Evolutionary conservation across 2,113 vertebrate genomes (phyloP), one percentile per base, ranked within the genome.

Genomic region (Ginglymostoma cirratum): DNA sequence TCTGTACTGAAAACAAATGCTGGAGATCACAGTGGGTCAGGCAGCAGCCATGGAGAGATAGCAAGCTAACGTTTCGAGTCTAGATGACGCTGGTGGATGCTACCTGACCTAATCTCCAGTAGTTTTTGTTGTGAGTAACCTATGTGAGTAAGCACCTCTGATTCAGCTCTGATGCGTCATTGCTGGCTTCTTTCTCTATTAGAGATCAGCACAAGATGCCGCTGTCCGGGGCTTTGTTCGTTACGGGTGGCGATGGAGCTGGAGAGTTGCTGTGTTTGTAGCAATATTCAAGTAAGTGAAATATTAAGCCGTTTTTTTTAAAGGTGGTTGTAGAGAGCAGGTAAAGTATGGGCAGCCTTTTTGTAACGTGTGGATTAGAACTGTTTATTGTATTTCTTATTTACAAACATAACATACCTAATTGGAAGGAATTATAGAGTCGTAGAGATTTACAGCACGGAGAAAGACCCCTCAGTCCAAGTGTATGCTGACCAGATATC

Each of bases 161-260:
- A 90, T 72, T 72, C 67, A 69, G 55, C 8, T 61, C 55, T 61
- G 55, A 69, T 76, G 23, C 38, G 19, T 93, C 19, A 93, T 8
- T n/a, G 30, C 38, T 12, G 4, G 8, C 65, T 96, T 80, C 96
- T 42, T 96, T 96, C 65, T 55, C 96, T 96, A 42, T 3, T 65
- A 99, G 99, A 98, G 98, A 96, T 98, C 98, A 0, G 98, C 98
- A 0, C 99, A 99, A 52, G 98, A 98, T 0, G 99, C 98, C 34
- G 99, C 98, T 0, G 97, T 98, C 90, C 97, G 99, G 0, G 98
- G 99, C 0, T 99, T 99, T 96, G 95, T 99, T 96, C 98, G 98
- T 7, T 99, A 99, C 0, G 99, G 99, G 90, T 99, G 98, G 98
- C 98, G 99, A 93, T 99, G 99, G 99, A 97, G 99, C 96, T 99